Base-by-base conservation (phyloP, 2,888 invertebrate species). In the Eucriotettix oculatus region DNA sequence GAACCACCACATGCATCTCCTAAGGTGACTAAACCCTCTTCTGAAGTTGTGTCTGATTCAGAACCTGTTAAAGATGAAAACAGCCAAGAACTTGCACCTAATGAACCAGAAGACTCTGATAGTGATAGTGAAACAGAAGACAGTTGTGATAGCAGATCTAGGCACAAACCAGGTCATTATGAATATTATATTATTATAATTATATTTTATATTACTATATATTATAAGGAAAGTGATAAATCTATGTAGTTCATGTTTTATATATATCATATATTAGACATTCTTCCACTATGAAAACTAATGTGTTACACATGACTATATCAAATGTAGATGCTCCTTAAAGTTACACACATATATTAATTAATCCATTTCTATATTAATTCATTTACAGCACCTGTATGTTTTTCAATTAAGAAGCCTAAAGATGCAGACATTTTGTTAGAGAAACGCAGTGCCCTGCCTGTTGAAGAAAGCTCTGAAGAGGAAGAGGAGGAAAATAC, bases 391-490 rank as follows among this genome's bases (percentile, higher is more conserved):
- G 86, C 79, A 11, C 85, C 89, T 0, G 89, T 92, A 1, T 86
- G 88, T 61, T 92, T 91, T 71, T 91, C 90, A 0, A 90, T 91
- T 53, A 87, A 86, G 68, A 90, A 90, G 70, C 76, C 84, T 0
- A 90, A 89, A 70, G 90, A 87, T 61, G 82, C 83, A 0, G 82
- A 84, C 56, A 76, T 79, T 1, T 73, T 84, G 1, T 78, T 85
- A 7, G 73, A 75, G 58, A 89, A 86, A 71, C 64, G 67, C 40
- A 87, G 85, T 58, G 86, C 87, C 0, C 69, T 91, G 52, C 86
- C 87, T 0, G 78, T 87, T 66, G 89, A 89, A 68, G 84, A 84
- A 17, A 87, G 87, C 64, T 81, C 82, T n/a, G 86, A 84, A 11
- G 85, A 86, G 16, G 81, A 80, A 29, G 58, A 60, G 16, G 60